These are phyloP conservation scores for Maniola hyperantus DNA, from an alignment of 2,888 invertebrate species.

Conservation along the genomic window DNA sequence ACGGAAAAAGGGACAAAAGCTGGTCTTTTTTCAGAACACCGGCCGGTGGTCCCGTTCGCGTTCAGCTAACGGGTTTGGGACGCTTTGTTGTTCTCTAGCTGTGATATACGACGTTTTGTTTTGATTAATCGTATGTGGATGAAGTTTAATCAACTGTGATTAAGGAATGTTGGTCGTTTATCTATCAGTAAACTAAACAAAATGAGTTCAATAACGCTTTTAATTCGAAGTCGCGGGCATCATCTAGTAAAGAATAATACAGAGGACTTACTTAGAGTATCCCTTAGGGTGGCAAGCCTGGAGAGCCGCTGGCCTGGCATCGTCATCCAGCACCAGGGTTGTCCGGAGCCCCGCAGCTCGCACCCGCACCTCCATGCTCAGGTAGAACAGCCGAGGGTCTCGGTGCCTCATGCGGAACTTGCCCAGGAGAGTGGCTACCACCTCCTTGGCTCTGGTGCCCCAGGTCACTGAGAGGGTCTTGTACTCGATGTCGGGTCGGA, in stretches of 20 bases:
- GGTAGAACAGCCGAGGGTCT: slow-evolving; percentile 95
- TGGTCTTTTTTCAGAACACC: slow-evolving; percentile 62
- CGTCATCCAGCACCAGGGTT: slow-evolving; percentile 92
- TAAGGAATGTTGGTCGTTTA: neutral
- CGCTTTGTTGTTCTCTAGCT: slow-evolving; percentile 15
- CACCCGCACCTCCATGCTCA: slow-evolving; percentile 97
- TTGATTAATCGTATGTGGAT: slow-evolving; percentile 11
- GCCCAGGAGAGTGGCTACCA: slow-evolving; percentile 91
- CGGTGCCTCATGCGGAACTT: slow-evolving; percentile 96
- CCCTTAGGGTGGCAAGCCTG: slow-evolving; percentile 97
- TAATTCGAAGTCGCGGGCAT: neutral
- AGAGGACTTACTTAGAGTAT: slow-evolving; percentile 89
- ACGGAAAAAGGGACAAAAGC: slow-evolving; percentile 57
- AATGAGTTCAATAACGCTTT: too few species aligned
- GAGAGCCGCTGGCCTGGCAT: slow-evolving; percentile 93
- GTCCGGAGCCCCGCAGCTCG: slow-evolving; percentile 92
- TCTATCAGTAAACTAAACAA: neutral
- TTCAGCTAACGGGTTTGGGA: slow-evolving; percentile 3
- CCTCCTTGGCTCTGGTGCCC: slow-evolving; percentile 93
- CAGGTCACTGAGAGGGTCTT: slow-evolving; percentile 95
- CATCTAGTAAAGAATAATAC: neutral
- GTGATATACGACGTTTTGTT: slow-evolving; percentile 15
- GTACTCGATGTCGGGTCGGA: slow-evolving; percentile 97
- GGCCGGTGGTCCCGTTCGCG: slow-evolving; percentile 44
- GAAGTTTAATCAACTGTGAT: neutral